Percentiles rank a stretch among this genome's conserved stretches.
These are phyloP conservation scores for Podarcis cretensis DNA, from an alignment of 2,113 vertebrate species.

Conservation along the genomic window DNA sequence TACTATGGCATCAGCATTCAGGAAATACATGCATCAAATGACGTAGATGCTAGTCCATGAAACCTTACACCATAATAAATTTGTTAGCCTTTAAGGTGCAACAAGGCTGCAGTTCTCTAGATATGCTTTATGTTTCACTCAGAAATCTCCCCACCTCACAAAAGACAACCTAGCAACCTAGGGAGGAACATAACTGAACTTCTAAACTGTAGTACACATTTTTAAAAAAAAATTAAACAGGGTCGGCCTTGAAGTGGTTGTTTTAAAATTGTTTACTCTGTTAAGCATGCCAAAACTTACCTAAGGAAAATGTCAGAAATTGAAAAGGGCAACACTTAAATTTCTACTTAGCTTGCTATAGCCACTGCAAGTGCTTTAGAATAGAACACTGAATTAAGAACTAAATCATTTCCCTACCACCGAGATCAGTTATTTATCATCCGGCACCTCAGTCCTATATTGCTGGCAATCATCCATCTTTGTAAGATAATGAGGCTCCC, in stretches of 20 bases:
- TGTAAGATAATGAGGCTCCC: neutral
- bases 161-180: no score
- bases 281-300: neutral
- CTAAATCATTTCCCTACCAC: neutral
- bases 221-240: no score
- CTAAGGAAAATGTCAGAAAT: neutral
- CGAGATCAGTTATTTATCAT: neutral
- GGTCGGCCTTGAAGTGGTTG: no score
- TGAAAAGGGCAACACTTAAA: neutral
- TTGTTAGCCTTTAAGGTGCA: no score
- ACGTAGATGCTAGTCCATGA: no score
- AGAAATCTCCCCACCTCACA: neutral
- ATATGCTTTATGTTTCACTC: neutral
- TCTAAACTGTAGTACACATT: no score
- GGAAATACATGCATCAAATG: no score
- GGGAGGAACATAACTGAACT: no score
- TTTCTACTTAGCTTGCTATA: neutral
- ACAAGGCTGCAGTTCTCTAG: neutral
- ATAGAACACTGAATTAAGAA: neutral
- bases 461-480: neutral
- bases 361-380: neutral
- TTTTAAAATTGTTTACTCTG: neutral
- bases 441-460: neutral
- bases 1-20: no score
- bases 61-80: no score